A percentile compares a stretch with the other conserved stretches of the same genome.
Conservation (phyloP, 2,888 invertebrate genomes). For the Argyresthia goedartella region DNA sequence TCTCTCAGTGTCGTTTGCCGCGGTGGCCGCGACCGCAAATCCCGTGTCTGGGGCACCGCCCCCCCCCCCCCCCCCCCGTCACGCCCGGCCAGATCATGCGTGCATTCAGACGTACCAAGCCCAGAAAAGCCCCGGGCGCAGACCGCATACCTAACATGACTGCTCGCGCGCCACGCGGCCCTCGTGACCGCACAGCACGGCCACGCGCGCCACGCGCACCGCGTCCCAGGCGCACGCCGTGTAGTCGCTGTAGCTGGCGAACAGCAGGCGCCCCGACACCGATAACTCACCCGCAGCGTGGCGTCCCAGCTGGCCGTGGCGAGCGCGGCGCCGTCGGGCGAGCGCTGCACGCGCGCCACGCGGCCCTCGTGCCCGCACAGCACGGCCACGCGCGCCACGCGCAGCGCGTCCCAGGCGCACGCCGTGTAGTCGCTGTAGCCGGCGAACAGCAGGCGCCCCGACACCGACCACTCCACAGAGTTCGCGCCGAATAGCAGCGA, state of each 20-base stretch:
- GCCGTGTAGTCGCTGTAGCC: conserved; percentile 99
- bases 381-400: conserved; percentile 73
- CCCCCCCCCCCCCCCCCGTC: no score
- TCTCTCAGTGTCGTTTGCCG: no score
- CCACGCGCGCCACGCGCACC: conserved; percentile 63
- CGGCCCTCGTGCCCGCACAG: conserved; percentile 72
- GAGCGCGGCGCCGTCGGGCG: conserved; percentile 50
- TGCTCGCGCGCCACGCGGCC: conserved; percentile 39
- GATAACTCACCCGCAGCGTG: conserved; percentile 67
- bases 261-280: conserved; percentile 92
- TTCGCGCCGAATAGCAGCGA: conserved; percentile 98
- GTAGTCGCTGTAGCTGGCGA: conserved; percentile 99
- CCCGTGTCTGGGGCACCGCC: no score
- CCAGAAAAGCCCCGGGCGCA: no score
- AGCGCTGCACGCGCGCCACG: conserved; percentile 45
- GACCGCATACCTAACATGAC: no score
- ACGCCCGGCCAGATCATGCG: no score
- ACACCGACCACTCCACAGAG: conserved; percentile 97
- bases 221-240: conserved; percentile 77
- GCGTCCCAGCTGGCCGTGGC: conserved; percentile 8
- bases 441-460: conserved; percentile 94
- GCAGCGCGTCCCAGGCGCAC: conserved; percentile 58
- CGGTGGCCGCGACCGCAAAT: no score
- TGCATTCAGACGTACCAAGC: no score
- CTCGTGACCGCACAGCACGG: conserved; percentile 78